Base-by-base conservation (phyloP, 1,140 invertebrate genomes). In the Drosophila santomea region DNA sequence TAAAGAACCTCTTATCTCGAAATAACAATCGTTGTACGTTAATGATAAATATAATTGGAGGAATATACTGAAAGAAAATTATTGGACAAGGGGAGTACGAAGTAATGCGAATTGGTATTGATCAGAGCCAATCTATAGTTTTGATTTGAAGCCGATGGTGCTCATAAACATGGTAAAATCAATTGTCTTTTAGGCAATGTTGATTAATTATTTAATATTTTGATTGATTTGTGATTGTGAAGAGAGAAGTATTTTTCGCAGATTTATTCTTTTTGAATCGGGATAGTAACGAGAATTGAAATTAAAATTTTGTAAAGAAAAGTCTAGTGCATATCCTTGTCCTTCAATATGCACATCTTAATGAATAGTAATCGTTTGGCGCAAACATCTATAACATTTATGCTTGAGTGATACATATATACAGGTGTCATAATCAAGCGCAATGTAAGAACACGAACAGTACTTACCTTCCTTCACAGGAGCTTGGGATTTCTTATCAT, bases 391-490 rank as follows among this genome's bases (percentile, higher is more conserved):
- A 69, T 69, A 48, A 71, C 67, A 71, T 57, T 48, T 69, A 71
- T 57, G 67, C 64, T 74, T 44, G 66, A 28, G 55, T 56, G 71
- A 78, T 79, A 74, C 84, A 62, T 59, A 74, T 83, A 66, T 59
- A 78, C 75, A 79, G 73, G 57, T 68, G 66, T 48, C 60, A 64
- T 66, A 68, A 51, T 66, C 67, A 88, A 76, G 83, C 75, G 55
- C 23, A 32, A 57, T 48, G 48, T 48, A 47, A 63, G 45, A 61
- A 3, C 20, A 62, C 47, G n/a, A 64, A 54, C 56, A 51, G 60
- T 66, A 86, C 91, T 91, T 92, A 92, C 91, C 86, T 92, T 88
- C 68, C 44, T 78, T 74, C 48, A 74, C 62, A 71, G 85, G 11
- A 74, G 51, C 56, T 67, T 85, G 56, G 35, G 35, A 48, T 78